Evolutionary conservation across 2,797 vertebrate species (phyloP).

Genomic region (Pantherophis vulpinus): DNA sequence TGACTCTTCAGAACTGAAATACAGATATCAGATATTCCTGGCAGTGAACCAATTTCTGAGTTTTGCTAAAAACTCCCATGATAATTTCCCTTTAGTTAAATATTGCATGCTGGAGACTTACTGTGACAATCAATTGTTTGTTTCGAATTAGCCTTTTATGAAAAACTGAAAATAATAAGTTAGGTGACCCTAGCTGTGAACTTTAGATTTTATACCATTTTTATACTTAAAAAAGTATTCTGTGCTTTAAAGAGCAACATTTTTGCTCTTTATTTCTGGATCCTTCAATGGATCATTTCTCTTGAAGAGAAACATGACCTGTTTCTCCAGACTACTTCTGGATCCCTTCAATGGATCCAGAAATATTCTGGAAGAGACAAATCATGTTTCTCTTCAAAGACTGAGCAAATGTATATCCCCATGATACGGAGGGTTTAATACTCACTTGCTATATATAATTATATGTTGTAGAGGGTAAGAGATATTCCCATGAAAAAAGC

Average conservation of each 20-base stretch:
- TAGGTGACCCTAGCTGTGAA: neutral
- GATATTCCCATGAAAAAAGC: neutral
- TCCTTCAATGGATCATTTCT: neutral
- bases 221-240: neutral
- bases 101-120: neutral
- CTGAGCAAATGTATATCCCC: neutral
- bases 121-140: neutral
- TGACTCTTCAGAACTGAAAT: neutral
- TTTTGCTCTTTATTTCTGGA: neutral
- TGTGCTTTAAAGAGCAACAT: neutral
- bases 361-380: neutral
- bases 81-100: neutral
- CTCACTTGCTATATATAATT: neutral
- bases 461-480: neutral
- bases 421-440: neutral
- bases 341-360: neutral
- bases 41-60: neutral
- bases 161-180: neutral
- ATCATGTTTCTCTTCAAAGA: neutral
- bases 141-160: neutral
- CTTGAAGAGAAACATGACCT: neutral
- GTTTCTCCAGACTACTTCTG: neutral
- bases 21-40: neutral
- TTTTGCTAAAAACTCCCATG: neutral
- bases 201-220: neutral